phyloP scores from a whole-genome alignment of 2,797 vertebrate genomes.

The Sebastes oblongus region DNA sequence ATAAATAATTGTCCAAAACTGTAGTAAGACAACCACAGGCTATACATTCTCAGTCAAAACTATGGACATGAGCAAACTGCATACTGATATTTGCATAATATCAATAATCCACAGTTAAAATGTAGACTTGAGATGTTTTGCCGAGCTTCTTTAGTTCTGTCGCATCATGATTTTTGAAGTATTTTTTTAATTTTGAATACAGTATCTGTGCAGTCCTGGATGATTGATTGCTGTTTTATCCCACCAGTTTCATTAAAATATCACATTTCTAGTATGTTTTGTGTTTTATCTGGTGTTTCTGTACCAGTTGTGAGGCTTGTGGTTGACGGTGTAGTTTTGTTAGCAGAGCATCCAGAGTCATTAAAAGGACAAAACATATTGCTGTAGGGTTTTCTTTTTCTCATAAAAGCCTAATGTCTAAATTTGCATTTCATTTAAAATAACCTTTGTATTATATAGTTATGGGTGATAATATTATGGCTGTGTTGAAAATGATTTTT shows the following conservation, averaged over 20 bases:
- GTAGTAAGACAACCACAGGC: background rate
- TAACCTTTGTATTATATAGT: background rate
- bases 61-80: background rate
- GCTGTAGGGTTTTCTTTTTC: background rate
- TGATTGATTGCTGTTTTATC: background rate
- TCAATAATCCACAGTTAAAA: background rate
- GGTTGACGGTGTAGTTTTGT: background rate
- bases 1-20: background rate
- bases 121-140: background rate
- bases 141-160: background rate
- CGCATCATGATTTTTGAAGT: background rate
- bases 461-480: background rate
- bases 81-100: background rate
- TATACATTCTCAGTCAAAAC: background rate
- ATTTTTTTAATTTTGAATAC: background rate
- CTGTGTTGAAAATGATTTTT: slow-evolving; percentile 18
- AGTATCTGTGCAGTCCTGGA: background rate
- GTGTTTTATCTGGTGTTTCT: background rate
- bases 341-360: background rate
- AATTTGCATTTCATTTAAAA: slow-evolving; percentile 33
- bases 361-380: slow-evolving; percentile 23
- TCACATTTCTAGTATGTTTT: background rate
- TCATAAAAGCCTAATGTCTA: slow-evolving; percentile 1
- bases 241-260: background rate
- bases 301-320: background rate